Base-by-base conservation (phyloP, 2,888 invertebrate genomes). In the Ormyrus rosae region DNA sequence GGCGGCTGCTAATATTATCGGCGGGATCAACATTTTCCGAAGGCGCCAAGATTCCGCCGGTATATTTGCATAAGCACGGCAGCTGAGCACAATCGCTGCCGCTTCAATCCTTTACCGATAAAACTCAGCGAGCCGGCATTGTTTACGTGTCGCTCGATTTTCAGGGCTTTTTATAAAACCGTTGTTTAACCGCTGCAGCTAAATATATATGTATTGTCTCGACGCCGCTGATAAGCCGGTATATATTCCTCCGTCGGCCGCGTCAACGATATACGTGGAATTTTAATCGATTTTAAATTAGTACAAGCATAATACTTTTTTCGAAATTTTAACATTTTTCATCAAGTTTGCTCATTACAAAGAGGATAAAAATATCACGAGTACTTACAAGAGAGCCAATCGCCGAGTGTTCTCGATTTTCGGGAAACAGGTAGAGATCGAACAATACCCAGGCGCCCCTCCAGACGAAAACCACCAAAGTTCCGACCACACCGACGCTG, bases 391-490 rank as follows among this genome's bases (percentile, higher is more conserved):
- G 89, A 67, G 97, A 97, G 6, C 94, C 94, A 93, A 95, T 94
- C 74, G 95, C 94, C 5, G 97, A 96, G 85, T 93, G 92, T 76
- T 92, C 91, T 45, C 89, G 91, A 86, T 96, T 93, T 0, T 93
- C 93, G 6, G 96, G 96, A 89, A 94, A 96, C n/a, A 97, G 92
- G 88, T 94, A 94, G 84, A 95, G 92, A 91, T 97, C 97, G 72
- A 97, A 92, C 70, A 97, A 91, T 6, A 95, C 95, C 96, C 97
- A 97, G 48, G 95, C 93, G 48, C 97, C 97, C 85, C 97, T 92
- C 97, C 97, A 97, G 67, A 96, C 96, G 89, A 96, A 95, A 2
- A 97, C 96, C 69, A 97, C 96, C 83, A 97, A 92, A 0, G 95
- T 95, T 0, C 97, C 96, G 84, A 97, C 95, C 78, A 97, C 94